Percentiles rank a stretch among this genome's conserved stretches.
Conservation (phyloP, 2,113 vertebrate species). For the Peucedramus taeniatus region DNA sequence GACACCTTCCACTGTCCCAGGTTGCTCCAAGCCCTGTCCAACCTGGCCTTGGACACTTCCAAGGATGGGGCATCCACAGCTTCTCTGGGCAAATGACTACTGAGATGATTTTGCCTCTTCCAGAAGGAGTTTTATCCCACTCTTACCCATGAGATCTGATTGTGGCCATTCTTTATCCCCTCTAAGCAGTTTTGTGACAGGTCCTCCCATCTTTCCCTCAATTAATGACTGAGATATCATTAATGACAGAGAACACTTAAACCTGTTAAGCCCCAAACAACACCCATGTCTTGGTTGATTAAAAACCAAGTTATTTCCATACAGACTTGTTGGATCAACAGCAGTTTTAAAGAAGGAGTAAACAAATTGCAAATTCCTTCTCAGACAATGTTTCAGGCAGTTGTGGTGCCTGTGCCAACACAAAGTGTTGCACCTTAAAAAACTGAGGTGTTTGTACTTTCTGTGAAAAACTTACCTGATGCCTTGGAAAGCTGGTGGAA, state of each 20-base stretch:
- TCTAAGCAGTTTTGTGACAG: not conserved
- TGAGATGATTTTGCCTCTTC: not conserved
- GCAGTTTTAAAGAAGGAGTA: not conserved
- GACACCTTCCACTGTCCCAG: not conserved
- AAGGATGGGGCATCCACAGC: not conserved
- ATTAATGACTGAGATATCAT: not conserved
- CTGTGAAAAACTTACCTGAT: not conserved
- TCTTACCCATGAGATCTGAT: not conserved
- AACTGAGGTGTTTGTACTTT: not conserved
- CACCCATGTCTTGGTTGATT: not conserved
- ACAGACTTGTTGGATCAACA: not conserved
- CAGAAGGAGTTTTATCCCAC: not conserved
- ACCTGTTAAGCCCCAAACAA: not conserved
- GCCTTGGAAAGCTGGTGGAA: not conserved
- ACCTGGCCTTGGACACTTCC: not conserved
- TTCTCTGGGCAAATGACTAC: not conserved
- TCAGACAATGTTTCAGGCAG: not conserved
- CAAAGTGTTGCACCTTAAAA: not conserved
- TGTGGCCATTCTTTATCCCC: not conserved
- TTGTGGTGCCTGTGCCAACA: not conserved
- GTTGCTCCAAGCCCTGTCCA: accelerated
- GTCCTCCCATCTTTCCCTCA: not conserved
- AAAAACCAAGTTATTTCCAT: not conserved
- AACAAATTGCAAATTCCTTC: not conserved
- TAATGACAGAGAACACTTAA: not conserved